phyloP scores from a whole-genome alignment of 2,797 vertebrate genomes.

The Morelia viridis region DNA sequence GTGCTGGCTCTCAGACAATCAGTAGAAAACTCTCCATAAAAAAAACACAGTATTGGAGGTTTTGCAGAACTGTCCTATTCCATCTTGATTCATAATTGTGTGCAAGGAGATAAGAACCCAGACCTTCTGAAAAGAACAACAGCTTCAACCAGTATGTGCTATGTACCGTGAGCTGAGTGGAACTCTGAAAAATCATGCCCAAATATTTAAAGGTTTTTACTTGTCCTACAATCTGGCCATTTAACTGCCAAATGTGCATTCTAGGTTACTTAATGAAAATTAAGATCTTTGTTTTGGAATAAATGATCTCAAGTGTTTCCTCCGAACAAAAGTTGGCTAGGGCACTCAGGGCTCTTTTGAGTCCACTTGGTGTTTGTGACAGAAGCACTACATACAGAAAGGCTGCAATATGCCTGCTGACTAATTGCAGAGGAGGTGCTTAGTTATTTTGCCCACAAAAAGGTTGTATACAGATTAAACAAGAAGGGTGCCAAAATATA shows the following conservation, averaged over 20 bases:
- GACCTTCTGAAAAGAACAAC: background rate
- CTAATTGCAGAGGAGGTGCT: background rate
- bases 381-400: background rate
- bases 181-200: background rate
- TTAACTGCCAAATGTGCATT: background rate
- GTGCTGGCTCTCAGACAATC: background rate
- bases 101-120: background rate
- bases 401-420: background rate
- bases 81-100: background rate
- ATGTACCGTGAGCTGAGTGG: background rate
- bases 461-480: background rate
- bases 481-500: background rate
- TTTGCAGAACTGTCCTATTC: background rate
- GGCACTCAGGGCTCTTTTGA: background rate
- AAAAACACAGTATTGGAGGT: background rate
- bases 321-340: background rate
- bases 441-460: background rate
- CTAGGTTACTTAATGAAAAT: background rate
- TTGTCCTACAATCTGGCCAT: background rate
- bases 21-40: background rate
- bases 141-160: background rate
- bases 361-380: background rate
- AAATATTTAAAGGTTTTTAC: background rate
- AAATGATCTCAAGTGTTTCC: background rate
- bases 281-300: background rate